A percentile compares a stretch with the other conserved stretches of the same genome.
These are phyloP conservation scores for Basileuterus tristriatus DNA, from an alignment of 2,797 vertebrate genomes.

Conservation along the genomic window DNA sequence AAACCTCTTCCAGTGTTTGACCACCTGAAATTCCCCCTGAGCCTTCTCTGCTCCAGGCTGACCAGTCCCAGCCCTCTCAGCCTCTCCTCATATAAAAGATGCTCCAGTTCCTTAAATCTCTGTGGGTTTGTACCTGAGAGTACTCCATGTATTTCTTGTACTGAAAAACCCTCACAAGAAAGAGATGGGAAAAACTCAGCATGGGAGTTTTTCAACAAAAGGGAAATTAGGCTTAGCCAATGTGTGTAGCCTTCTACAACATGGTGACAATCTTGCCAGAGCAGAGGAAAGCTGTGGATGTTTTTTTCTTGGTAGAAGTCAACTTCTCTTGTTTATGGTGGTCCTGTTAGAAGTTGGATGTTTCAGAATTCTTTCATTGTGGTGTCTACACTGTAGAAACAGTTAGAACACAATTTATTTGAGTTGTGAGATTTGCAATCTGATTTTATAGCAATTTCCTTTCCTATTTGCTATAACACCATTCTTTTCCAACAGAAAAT, in stretches of 20 bases:
- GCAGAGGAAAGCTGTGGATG: not conserved
- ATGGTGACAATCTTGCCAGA: not conserved
- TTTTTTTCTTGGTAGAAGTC: not conserved
- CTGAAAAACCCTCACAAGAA: not conserved
- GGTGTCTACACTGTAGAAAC: not conserved
- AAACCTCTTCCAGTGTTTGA: not conserved
- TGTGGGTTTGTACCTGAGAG: not conserved
- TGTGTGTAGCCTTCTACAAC: not conserved
- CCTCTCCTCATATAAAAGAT: not conserved
- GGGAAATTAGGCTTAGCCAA: not conserved
- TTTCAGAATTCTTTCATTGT: not conserved
- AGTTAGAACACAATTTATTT: not conserved
- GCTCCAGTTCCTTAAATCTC: not conserved
- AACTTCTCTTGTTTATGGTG: not conserved
- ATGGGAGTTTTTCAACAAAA: not conserved
- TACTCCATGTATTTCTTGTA: not conserved
- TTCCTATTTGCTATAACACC: not conserved
- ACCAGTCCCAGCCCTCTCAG: not conserved
- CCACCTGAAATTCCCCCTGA: fast-evolving
- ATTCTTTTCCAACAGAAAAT: not conserved
- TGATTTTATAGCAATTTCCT: not conserved
- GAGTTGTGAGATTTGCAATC: not conserved
- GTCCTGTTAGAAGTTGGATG: not conserved
- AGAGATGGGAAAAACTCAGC: not conserved
- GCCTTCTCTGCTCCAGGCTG: not conserved